Conservation (phyloP, 2,797 vertebrate species). For the Oreortyx pictus region DNA sequence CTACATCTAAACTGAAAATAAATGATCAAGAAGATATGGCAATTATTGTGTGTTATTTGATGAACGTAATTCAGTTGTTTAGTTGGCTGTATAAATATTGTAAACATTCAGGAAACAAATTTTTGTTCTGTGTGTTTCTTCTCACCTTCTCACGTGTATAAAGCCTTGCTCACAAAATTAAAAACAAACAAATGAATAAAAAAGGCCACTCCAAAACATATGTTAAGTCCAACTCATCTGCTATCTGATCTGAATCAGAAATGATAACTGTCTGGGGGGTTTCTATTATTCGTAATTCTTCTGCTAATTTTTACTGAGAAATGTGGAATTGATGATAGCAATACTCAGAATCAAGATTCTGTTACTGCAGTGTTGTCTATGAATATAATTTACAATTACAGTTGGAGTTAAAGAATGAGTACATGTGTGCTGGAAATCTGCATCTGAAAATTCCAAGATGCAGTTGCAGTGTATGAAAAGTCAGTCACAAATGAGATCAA, state of each 20-base stretch:
- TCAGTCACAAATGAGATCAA: background rate
- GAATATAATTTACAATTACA: background rate
- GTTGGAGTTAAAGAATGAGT: background rate
- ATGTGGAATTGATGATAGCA: background rate
- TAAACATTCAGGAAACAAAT: background rate
- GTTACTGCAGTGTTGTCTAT: background rate
- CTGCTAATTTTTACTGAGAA: background rate
- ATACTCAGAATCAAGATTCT: background rate
- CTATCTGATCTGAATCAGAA: background rate
- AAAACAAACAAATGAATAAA: background rate
- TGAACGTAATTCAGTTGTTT: background rate
- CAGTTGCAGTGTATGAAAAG: background rate
- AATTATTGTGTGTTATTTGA: background rate
- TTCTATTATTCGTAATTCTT: background rate
- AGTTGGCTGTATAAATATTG: background rate
- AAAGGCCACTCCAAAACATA: background rate
- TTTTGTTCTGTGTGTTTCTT: background rate
- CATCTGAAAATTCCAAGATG: background rate
- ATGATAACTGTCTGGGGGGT: background rate
- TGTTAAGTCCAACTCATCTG: background rate
- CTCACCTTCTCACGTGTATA: background rate
- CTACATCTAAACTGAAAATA: conserved; percentile 48
- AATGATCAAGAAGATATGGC: background rate
- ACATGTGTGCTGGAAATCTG: background rate
- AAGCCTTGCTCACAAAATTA: background rate